These are phyloP conservation scores for Pimephales promelas DNA, from an alignment of 2,113 vertebrate species.

Conservation along the genomic window DNA sequence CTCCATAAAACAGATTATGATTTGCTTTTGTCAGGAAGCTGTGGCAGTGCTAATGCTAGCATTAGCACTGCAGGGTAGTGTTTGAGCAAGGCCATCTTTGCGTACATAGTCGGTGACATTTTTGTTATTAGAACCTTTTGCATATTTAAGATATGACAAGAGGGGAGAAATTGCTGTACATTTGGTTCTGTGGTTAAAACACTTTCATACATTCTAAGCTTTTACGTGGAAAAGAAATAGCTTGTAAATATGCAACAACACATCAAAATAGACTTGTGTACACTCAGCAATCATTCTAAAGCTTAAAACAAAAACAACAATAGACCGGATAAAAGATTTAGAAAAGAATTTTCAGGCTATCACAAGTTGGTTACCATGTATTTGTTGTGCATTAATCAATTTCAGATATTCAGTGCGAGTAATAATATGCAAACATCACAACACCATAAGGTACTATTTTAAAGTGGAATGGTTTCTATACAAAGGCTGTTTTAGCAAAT, in stretches of 20 bases:
- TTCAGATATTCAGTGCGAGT: neutral
- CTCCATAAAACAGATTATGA: conserved; percentile 72
- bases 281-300: too few relatives aligned
- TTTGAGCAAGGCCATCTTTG: neutral
- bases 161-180: neutral
- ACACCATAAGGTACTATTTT: neutral
- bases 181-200: neutral
- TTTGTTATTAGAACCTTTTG: conserved; percentile 16
- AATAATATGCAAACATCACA: neutral
- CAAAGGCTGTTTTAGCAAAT: neutral
- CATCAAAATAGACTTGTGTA: neutral
- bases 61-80: neutral
- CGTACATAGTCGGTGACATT: neutral
- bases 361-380: conserved; percentile 1
- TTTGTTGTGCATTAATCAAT: neutral
- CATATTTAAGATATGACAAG: neutral
- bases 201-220: neutral
- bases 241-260: neutral
- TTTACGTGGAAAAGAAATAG: neutral
- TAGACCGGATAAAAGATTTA: neutral
- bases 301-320: neutral
- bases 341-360: conserved; percentile 6
- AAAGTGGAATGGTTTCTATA: neutral
- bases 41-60: conserved; percentile 42
- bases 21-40: conserved; percentile 69